Evolutionary conservation across 2,113 vertebrate species (phyloP), one percentile per base, ranked within the genome.

Genomic region (Ochotona princeps): DNA sequence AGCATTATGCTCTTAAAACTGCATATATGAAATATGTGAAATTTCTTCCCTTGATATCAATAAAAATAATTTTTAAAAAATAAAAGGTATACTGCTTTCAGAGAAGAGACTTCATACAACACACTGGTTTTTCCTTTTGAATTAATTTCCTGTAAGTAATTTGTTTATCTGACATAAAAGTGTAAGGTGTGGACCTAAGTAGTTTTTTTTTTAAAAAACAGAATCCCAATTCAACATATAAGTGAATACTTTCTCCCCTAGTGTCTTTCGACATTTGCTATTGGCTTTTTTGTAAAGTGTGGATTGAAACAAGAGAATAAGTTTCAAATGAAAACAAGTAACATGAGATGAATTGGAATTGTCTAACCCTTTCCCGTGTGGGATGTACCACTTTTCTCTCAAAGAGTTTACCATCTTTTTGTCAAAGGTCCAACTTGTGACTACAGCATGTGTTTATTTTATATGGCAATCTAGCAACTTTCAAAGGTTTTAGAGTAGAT

Each of bases 171-270:
- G 38, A 38, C 13, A 85, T 91, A 72, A 28, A 82, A 15, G 28
- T 54, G 28, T 84, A 20, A 94, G 17, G 7, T 61, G 17, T 54
- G 25, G 30, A 20, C 85, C 80, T 78, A 72, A 78, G 54, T 2
- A 60, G 4, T 63, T 60, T 90, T 90, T 90, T 91, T 82, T 57
- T 91, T 57, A 84, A 84, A 92, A 84, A 66, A 84, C 63, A 94
- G 54, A 66, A 81, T 83, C 15, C 32, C 67, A 92, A 44, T 69
- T 65, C 8, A 83, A 84, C 32, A 75, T 76, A 54, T 60, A 84
- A 14, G 30, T 20, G 61, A 83, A 86, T 89, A 72, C 85, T 79
- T 82, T 60, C 30, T 61, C 65, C 54, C 30, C 30, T 32, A 4
- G 14, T 76, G 57, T 61, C 60, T 80, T 94, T 32, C 76, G 14